Conservation (phyloP, 1,140 invertebrate genomes). For the Cotesia typhae region DNA sequence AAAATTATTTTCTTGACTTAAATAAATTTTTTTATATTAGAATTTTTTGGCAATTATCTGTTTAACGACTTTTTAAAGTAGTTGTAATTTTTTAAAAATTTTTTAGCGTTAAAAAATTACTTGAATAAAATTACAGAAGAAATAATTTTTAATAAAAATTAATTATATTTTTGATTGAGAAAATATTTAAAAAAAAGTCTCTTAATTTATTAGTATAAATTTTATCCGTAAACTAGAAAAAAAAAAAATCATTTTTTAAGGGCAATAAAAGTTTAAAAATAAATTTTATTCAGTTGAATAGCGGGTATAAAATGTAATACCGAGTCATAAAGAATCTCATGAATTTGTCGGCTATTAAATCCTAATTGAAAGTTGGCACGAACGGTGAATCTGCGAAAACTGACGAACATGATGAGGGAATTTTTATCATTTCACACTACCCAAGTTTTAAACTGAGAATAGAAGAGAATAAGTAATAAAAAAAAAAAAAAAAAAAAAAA, state of each 20-base stretch:
- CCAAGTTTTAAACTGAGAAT: not conserved
- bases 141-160: too few relatives aligned
- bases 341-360: slow-evolving; percentile 17
- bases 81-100: too few relatives aligned
- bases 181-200: too few relatives aligned
- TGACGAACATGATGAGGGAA: slow-evolving; percentile 18
- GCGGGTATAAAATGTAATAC: not conserved
- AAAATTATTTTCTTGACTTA: too few relatives aligned
- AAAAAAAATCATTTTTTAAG: not conserved
- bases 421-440: slow-evolving; percentile 23
- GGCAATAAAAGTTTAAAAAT: not conserved
- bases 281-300: not conserved
- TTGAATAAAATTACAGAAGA: too few relatives aligned
- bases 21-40: too few relatives aligned
- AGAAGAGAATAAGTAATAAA: slow-evolving; percentile 15
- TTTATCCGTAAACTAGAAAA: not conserved
- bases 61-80: too few relatives aligned
- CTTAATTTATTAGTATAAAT: not conserved
- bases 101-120: too few relatives aligned
- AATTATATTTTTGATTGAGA: too few relatives aligned
- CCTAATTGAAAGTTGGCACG: slow-evolving; percentile 27
- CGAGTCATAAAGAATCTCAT: slow-evolving; percentile 14
- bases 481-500: slow-evolving; percentile 12
- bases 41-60: too few relatives aligned
- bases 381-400: slow-evolving; percentile 7